phyloP scores from a whole-genome alignment of 1,140 invertebrate genomes.

The Drosophila santomea region DNA sequence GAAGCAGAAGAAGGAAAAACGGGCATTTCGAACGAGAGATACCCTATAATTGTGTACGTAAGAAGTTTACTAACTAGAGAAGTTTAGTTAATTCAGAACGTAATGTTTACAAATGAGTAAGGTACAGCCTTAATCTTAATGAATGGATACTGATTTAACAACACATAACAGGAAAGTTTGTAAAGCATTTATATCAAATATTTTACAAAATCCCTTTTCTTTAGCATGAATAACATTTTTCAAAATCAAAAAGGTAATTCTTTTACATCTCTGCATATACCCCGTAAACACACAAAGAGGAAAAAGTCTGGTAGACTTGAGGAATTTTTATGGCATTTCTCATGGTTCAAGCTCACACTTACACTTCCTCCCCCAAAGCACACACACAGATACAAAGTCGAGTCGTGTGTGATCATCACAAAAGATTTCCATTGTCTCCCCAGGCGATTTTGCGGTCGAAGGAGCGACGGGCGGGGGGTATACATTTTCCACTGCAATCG shows the following conservation, averaged over 20 bases:
- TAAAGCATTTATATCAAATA: too few species aligned
- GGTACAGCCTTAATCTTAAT: too few species aligned
- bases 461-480: slow-evolving; percentile 1
- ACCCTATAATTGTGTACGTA: not conserved
- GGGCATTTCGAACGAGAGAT: not conserved
- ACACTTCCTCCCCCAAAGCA: slow-evolving; percentile 42
- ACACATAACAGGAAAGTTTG: too few species aligned
- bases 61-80: too few species aligned
- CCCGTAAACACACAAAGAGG: not conserved
- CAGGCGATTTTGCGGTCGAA: slow-evolving; percentile 13
- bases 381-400: slow-evolving; percentile 6
- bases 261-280: not conserved
- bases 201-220: too few species aligned
- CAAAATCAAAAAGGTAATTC: not conserved
- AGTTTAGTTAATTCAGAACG: too few species aligned
- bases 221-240: not conserved
- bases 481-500: slow-evolving; percentile 41
- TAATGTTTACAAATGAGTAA: too few species aligned
- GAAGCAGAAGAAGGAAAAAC: not conserved
- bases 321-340: slow-evolving; percentile 79
- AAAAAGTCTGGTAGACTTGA: slow-evolving; percentile 17
- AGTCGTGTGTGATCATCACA: slow-evolving; percentile 40
- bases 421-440: slow-evolving; percentile 60
- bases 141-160: too few species aligned
- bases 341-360: slow-evolving; percentile 58